Evolutionary conservation across 2,888 invertebrate genomes (phyloP).

Genomic region (Orthosia incerta): DNA sequence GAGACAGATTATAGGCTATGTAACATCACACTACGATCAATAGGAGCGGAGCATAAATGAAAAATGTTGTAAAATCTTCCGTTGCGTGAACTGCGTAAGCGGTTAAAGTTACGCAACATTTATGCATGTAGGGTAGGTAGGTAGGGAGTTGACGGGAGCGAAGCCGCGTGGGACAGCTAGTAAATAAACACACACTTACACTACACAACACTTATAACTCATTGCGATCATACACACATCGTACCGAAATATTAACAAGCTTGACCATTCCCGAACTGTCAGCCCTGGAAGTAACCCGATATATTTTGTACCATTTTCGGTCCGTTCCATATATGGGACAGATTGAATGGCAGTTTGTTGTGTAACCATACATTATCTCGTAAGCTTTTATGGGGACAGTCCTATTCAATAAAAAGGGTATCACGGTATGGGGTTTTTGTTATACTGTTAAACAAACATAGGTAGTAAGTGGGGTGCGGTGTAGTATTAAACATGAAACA

Average conservation of each 20-base stretch:
- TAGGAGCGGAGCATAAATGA: too few species aligned
- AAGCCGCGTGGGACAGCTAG: too few species aligned
- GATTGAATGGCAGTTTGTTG: constrained; percentile 50
- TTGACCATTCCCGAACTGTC: constrained; percentile 24
- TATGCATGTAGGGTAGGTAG: too few species aligned
- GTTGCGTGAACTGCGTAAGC: too few species aligned
- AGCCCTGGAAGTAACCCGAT: constrained; percentile 58
- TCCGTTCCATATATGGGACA: constrained; percentile 58
- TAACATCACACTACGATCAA: too few species aligned
- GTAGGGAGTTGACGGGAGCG: too few species aligned
- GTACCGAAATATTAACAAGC: background rate
- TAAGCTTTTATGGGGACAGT: constrained; percentile 39
- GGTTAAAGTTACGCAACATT: too few species aligned
- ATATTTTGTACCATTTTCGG: constrained; percentile 60
- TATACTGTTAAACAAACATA: constrained; percentile 9
- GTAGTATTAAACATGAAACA: background rate
- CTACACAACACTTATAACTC: too few species aligned
- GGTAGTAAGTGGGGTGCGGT: background rate
- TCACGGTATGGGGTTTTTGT: constrained; percentile 26
- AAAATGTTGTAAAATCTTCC: too few species aligned
- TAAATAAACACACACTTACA: too few species aligned
- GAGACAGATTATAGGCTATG: too few species aligned
- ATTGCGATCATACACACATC: too few species aligned
- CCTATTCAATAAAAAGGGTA: constrained; percentile 35
- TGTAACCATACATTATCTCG: constrained; percentile 50